These are phyloP conservation scores for Rhabdornis inornatus DNA, from an alignment of 2,113 vertebrate genomes.

Conservation along the genomic window DNA sequence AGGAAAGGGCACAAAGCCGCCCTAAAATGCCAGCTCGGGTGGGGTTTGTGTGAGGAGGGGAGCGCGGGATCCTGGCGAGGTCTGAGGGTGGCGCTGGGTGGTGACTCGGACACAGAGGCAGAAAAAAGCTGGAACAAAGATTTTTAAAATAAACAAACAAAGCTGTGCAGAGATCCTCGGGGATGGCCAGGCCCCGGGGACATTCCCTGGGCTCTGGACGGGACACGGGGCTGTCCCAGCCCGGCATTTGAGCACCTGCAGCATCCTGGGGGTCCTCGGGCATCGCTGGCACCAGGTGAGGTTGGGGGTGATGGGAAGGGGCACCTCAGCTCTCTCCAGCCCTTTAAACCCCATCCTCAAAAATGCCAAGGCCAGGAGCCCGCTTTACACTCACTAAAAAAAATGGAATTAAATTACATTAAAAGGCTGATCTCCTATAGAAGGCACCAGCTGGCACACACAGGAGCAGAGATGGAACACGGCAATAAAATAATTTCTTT, in stretches of 20 bases:
- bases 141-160: too few relatives aligned
- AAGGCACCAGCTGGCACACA: background rate
- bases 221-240: rapidly evolving
- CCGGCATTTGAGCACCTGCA: rapidly evolving
- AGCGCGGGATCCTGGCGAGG: rapidly evolving
- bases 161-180: background rate
- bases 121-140: background rate
- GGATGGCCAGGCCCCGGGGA: background rate
- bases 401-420: background rate
- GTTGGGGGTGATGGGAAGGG: background rate
- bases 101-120: rapidly evolving
- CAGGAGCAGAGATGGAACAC: background rate
- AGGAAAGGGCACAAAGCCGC: background rate
- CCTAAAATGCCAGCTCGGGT: rapidly evolving
- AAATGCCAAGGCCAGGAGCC: background rate
- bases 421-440: background rate
- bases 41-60: background rate
- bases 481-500: background rate
- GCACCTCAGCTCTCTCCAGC: background rate
- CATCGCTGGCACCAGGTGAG: rapidly evolving
- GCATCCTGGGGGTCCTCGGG: rapidly evolving
- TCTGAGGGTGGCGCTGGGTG: rapidly evolving
- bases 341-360: background rate
- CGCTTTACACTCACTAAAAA: background rate
- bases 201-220: rapidly evolving